A percentile compares a stretch with the other conserved stretches of the same genome.
Conservation (phyloP, 2,797 vertebrate genomes). For the Melopsittacus undulatus region DNA sequence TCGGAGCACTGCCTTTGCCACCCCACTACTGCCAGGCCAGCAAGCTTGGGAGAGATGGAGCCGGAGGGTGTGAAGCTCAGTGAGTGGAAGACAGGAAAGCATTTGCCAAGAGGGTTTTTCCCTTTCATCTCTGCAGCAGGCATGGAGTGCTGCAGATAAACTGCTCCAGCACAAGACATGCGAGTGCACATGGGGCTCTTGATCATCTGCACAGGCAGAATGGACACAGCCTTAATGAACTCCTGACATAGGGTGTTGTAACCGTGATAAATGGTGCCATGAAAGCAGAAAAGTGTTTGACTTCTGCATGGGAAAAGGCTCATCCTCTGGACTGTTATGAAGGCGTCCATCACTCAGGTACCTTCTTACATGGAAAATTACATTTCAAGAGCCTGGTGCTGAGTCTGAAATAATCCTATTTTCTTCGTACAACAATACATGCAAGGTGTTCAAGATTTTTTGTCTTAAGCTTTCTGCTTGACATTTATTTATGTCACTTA, state of each 20-base stretch:
- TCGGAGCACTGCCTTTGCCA: not conserved
- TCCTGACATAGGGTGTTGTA: not conserved
- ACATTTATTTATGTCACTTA: not conserved
- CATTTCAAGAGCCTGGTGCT: not conserved
- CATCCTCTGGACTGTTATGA: not conserved
- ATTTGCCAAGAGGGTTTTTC: not conserved
- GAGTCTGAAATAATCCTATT: conserved; percentile 10
- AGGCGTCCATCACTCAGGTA: not conserved
- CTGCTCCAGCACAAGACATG: fast-evolving
- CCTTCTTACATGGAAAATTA: conserved; percentile 8
- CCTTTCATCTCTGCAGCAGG: not conserved
- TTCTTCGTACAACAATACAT: not conserved
- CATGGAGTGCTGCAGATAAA: not conserved
- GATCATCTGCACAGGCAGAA: not conserved
- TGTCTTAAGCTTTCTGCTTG: not conserved
- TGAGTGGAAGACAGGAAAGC: not conserved
- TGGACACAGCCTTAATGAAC: conserved; percentile 20
- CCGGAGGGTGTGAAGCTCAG: not conserved
- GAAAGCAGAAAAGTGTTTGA: not conserved
- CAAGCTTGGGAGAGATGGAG: fast-evolving
- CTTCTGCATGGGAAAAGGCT: not conserved
- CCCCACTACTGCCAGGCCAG: not conserved
- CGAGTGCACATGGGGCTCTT: fast-evolving
- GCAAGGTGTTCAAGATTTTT: not conserved
- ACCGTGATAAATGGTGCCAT: not conserved